Conservation (phyloP, 2,888 invertebrate genomes). For the Spilarctia lutea region DNA sequence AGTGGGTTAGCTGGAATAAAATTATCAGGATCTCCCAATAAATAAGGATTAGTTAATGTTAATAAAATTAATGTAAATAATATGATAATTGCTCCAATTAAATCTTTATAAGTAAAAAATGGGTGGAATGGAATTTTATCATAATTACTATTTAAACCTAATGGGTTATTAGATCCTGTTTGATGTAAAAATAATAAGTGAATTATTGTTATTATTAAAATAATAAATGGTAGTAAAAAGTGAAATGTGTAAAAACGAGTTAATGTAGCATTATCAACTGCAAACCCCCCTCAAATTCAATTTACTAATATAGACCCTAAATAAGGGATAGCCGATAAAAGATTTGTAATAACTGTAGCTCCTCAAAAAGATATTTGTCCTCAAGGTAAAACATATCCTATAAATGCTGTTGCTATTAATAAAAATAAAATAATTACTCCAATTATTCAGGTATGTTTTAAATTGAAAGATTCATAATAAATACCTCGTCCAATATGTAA, state of each 20-base stretch:
- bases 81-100: slow-evolving; percentile 87
- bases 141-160: slow-evolving; percentile 88
- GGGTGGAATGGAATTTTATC: slow-evolving; percentile 91
- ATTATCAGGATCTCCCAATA: slow-evolving; percentile 91
- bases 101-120: slow-evolving; percentile 89
- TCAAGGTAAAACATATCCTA: slow-evolving; percentile 92
- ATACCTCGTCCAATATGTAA: slow-evolving; percentile 89
- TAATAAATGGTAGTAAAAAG: slow-evolving; percentile 90
- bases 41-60: slow-evolving; percentile 85
- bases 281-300: slow-evolving; percentile 93
- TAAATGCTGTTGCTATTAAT: slow-evolving; percentile 90
- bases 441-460: slow-evolving; percentile 87
- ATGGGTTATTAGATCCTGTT: slow-evolving; percentile 88
- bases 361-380: slow-evolving; percentile 94
- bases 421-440: slow-evolving; percentile 89
- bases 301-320: slow-evolving; percentile 88
- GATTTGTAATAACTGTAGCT: slow-evolving; percentile 92
- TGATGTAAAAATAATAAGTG: slow-evolving; percentile 89
- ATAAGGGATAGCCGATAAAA: slow-evolving; percentile 90
- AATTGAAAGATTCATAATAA: slow-evolving; percentile 82
- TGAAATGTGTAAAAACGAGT: slow-evolving; percentile 92
- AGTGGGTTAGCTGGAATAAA: slow-evolving; percentile 90
- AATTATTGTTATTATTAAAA: slow-evolving; percentile 87
- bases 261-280: slow-evolving; percentile 90
- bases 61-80: slow-evolving; percentile 82